Conservation (phyloP, 2,888 invertebrate species). For the Pachycephus smyrnensis region DNA sequence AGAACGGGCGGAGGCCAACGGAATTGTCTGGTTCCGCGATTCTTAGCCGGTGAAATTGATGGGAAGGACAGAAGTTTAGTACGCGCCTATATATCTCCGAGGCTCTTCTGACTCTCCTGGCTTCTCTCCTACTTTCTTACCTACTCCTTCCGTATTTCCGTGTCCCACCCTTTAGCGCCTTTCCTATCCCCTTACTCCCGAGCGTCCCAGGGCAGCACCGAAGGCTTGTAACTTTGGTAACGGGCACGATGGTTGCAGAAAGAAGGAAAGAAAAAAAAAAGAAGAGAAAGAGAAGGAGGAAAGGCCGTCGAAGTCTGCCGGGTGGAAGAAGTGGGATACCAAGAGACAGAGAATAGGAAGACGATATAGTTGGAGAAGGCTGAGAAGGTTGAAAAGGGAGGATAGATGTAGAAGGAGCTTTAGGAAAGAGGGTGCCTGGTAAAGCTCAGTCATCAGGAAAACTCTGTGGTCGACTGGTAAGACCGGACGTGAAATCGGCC, state of each 20-base stretch:
- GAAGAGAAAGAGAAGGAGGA: background rate
- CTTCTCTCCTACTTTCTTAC: conserved; percentile 21
- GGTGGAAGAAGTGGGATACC: background rate
- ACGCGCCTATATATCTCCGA: conserved; percentile 50
- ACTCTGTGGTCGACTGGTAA: conserved; percentile 15
- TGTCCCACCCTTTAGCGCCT: too few relatives aligned
- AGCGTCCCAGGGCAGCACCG: background rate
- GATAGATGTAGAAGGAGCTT: background rate
- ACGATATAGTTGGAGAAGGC: background rate
- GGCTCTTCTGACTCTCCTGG: conserved; percentile 2
- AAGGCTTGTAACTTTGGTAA: conserved; percentile 46
- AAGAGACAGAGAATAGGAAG: conserved; percentile 1
- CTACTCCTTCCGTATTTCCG: conserved; percentile 19
- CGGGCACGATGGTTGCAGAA: conserved; percentile 30
- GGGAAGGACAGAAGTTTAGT: conserved; percentile 57
- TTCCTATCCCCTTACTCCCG: too few relatives aligned
- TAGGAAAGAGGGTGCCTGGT: conserved; percentile 12
- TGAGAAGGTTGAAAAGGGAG: too few relatives aligned
- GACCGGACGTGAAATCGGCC: conserved; percentile 18
- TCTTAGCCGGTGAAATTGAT: conserved; percentile 52
- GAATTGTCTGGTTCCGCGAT: conserved; percentile 46
- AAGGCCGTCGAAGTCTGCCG: conserved; percentile 27
- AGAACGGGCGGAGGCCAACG: conserved; percentile 23
- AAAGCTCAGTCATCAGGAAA: conserved; percentile 46
- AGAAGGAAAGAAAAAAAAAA: conserved; percentile 12